Evolutionary conservation across 2,888 invertebrate species (phyloP), one percentile per base, ranked within the genome.

Genomic region (Tanypteryx hageni): DNA sequence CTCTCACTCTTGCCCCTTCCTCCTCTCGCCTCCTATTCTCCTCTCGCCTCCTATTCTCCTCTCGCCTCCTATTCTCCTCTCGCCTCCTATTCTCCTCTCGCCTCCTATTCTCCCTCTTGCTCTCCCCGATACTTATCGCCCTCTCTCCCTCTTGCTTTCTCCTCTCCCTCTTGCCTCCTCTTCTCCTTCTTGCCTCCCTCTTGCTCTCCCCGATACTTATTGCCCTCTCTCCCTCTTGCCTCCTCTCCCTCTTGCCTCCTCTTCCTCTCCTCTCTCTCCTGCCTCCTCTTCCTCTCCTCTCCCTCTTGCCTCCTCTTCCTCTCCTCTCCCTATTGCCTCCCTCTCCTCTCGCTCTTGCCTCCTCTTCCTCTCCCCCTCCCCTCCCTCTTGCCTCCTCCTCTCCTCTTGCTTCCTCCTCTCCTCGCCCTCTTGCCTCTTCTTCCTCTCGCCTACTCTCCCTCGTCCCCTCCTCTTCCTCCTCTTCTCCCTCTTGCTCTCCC

Each of bases 371-470:
- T 31, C 0, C 27, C 10, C 2, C 14, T 5, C 27, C 10, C 14
- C 92, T 3, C 44, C 81, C 27, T 44, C 76, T 61, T 64, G 18
- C 57, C 64, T n/a, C 84, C 14, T n/a, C 22, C 31, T 81, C 57
- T 82, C 81, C 27, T 4, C 27, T 83, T 16, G 14, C 16, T 58
- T n/a, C 86, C 58, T 76, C 18, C 91, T 56, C 76, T n/a, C 61
- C 58, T 76, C 57, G 16, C 58, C 83, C 68, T 44, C 64, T 44
- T 18, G 31, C 64, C 76, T 64, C 68, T 61, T 68, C 85, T 56
- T 83, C 83, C 59, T 57, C 83, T 18, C 83, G 61, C 61, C 61
- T 13, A 18, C 84, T 83, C 92, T 76, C 84, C 14, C 56, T 44
- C 76, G 92, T 8, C 27, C 68, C 22, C 56, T 7, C 57, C 5